A percentile compares a stretch with the other conserved stretches of the same genome.
phyloP scores from a whole-genome alignment of 2,888 invertebrate species.

The Cantharis flavilabris region DNA sequence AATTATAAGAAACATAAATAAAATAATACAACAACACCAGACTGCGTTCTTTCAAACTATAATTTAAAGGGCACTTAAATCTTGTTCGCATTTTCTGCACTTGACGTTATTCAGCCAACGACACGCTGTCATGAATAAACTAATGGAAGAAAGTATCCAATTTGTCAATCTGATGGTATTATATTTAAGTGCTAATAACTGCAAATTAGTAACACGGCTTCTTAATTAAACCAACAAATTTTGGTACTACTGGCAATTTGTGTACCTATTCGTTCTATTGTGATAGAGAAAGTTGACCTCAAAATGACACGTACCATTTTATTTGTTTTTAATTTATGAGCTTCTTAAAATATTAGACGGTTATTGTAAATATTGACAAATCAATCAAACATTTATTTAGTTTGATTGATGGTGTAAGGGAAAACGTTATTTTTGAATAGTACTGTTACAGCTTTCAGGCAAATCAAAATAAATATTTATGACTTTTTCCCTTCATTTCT shows the following conservation, averaged over 20 bases:
- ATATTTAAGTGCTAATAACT: background rate
- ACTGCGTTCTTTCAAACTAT: background rate
- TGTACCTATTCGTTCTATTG: background rate
- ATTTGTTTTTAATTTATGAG: conserved; percentile 2
- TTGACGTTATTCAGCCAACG: background rate
- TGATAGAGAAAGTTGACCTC: conserved; percentile 1
- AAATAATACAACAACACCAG: background rate
- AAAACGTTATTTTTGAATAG: background rate
- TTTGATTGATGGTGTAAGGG: background rate
- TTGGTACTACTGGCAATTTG: background rate
- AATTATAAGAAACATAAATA: background rate
- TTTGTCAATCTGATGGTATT: background rate
- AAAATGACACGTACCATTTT: conserved; percentile 1
- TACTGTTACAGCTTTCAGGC: background rate
- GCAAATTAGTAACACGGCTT: background rate
- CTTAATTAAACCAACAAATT: background rate
- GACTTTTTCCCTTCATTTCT: background rate
- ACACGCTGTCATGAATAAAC: background rate
- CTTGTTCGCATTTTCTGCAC: background rate
- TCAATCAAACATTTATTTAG: background rate
- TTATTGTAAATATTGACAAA: conserved; percentile 1
- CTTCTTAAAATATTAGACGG: background rate
- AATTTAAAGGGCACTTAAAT: background rate
- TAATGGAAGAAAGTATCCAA: background rate
- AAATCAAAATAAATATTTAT: background rate